phyloP scores from a whole-genome alignment of 2,113 vertebrate species.

The Sebastes fasciatus region DNA sequence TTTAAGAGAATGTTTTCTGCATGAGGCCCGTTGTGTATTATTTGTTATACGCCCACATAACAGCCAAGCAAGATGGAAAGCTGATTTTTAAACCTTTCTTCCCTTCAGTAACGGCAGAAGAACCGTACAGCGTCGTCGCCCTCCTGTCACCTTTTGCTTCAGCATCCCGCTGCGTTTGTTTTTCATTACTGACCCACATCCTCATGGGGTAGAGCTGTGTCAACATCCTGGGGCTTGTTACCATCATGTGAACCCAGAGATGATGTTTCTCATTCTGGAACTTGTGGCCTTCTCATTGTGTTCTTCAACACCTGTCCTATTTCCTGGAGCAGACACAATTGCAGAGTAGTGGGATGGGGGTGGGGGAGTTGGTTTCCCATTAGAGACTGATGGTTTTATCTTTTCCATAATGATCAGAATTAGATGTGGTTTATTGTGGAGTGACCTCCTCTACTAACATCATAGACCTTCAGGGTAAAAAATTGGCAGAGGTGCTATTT shows the following conservation, averaged over 20 bases:
- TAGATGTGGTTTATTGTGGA: not conserved
- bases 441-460: not conserved
- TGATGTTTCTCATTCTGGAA: slow-evolving; percentile 42
- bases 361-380: not conserved
- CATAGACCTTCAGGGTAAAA: not conserved
- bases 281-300: slow-evolving; percentile 20
- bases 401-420: slow-evolving; percentile 4
- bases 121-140: not conserved
- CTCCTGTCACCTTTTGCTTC: slow-evolving; percentile 34
- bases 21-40: not conserved
- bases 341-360: not conserved
- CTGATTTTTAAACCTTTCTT: not conserved
- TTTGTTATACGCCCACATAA: not conserved
- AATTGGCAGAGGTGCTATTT: not conserved
- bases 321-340: slow-evolving; percentile 55
- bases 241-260: slow-evolving; percentile 43
- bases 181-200: slow-evolving; percentile 55
- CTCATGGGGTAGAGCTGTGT: slow-evolving; percentile 37
- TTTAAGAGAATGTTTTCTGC: too few species aligned
- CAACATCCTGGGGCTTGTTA: slow-evolving; percentile 32
- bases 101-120: not conserved
- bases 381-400: slow-evolving; percentile 1
- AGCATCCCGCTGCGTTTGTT: slow-evolving; percentile 39
- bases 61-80: not conserved
- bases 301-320: slow-evolving; percentile 42